Evolutionary conservation across 2,888 invertebrate species (phyloP).

Genomic region (Amphipyra berbera): DNA sequence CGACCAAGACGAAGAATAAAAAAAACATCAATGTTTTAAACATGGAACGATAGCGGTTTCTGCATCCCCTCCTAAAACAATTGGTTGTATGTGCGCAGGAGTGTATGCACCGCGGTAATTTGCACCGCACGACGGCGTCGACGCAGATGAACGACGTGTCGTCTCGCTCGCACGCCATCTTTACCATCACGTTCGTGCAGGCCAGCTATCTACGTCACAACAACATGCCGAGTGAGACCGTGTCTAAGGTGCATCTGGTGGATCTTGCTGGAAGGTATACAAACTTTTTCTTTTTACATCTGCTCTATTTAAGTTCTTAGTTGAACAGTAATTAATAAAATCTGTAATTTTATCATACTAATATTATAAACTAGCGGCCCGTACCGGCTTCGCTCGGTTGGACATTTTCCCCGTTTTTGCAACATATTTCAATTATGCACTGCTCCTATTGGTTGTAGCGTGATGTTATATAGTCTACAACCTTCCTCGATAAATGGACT

Average conservation of each 20-base stretch:
- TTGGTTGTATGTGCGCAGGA: slow-evolving; percentile 87
- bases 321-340: no score
- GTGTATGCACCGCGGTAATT: slow-evolving; percentile 94
- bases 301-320: background rate
- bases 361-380: no score
- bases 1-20: no score
- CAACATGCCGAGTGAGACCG: slow-evolving; percentile 96
- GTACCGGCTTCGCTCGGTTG: no score
- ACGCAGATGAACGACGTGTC: slow-evolving; percentile 98
- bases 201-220: slow-evolving; percentile 94
- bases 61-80: background rate
- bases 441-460: no score
- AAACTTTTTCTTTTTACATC: background rate
- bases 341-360: no score
- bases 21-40: no score
- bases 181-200: slow-evolving; percentile 97
- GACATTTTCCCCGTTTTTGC: no score
- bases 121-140: slow-evolving; percentile 95
- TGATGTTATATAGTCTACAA: no score
- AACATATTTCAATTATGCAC: no score
- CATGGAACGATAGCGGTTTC: background rate
- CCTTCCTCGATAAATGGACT: no score
- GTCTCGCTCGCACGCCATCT: slow-evolving; percentile 97
- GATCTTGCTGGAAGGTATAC: slow-evolving; percentile 95
- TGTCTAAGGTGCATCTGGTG: slow-evolving; percentile 96